Base-by-base conservation (phyloP, 2,113 vertebrate species). In the Choloepus hoffmanni region DNA sequence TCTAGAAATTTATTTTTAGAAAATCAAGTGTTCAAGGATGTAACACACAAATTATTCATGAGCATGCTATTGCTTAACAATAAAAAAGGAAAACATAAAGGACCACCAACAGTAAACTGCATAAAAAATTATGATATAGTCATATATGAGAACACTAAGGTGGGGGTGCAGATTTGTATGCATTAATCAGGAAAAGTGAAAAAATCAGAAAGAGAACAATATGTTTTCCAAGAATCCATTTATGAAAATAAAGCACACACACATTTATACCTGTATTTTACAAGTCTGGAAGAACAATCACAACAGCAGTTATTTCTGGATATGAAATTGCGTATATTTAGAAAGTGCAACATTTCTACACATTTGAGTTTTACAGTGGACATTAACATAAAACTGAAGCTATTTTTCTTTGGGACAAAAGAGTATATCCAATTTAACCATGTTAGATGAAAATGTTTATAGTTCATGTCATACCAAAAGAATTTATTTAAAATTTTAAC, bases 1-100 rank as follows among this genome's bases (percentile, higher is more conserved):
- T 79, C 11, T 89, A 73, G 40, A 4, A 82, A 95, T 92, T 95
- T 82, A 86, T 24, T 84, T 91, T 77, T n/a, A 88, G 12, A 72
- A 88, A 91, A 68, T 43, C 23, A 94, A 63, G 28, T 81, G 48
- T 85, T 96, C 45, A 79, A 89, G 85, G 67, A 18, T 48, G 12
- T 73, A 84, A n/a, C 0, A 16, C 15, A 72, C 24, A 89, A 92
- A 79, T 96, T 85, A 85, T 65, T 84, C 55, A 89, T 50, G n/a
- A 73, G 23, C 26, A 73, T 23, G 79, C 79, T 60, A 81, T 9
- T 81, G 50, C 58, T 95, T 84, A 78, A 43, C 15, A 91, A 60
- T 65, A 90, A 85, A 33, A 43, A 53, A 63, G 15, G 11, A 50
- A 74, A 93, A 65, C 6, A 74, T 50, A 65, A 6, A 83, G 63